Evolutionary conservation across 2,888 invertebrate genomes (phyloP).

Genomic region (Rhingia campestris): DNA sequence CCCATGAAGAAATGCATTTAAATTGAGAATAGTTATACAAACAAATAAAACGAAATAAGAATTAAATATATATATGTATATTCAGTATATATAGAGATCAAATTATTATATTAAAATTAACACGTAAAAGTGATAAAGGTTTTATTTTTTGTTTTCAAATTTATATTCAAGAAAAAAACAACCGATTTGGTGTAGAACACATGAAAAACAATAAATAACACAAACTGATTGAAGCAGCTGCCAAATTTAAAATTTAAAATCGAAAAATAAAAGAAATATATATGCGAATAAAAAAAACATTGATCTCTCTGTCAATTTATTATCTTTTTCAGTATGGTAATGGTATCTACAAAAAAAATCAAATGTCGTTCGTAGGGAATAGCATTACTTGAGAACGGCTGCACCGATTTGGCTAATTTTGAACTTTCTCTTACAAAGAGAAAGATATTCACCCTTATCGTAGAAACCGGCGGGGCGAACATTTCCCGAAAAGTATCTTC

Average conservation of each 20-base stretch:
- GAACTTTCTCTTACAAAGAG: too few species aligned
- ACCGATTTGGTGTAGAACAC: neutral
- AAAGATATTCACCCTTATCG: too few species aligned
- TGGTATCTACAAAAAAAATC: too few species aligned
- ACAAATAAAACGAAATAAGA: constrained; percentile 9
- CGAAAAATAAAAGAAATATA: neutral
- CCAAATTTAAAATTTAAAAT: constrained; percentile 30
- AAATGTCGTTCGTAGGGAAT: too few species aligned
- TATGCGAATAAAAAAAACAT: too few species aligned
- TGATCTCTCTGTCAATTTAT: too few species aligned
- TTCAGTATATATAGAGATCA: constrained; percentile 2
- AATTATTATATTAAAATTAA: constrained; percentile 15
- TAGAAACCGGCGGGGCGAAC: too few species aligned
- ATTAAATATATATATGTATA: neutral
- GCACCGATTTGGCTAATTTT: too few species aligned
- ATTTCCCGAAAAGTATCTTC: too few species aligned
- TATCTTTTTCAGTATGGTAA: too few species aligned
- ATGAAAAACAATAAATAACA: constrained; percentile 2
- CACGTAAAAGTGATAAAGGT: constrained; percentile 31
- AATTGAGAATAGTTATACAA: constrained; percentile 31
- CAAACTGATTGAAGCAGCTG: constrained; percentile 26
- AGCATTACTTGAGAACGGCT: too few species aligned
- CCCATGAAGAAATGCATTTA: constrained; percentile 42
- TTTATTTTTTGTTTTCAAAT: constrained; percentile 4
- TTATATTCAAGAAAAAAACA: neutral